Percentiles rank a stretch among this genome's conserved stretches.
These are phyloP conservation scores for Parazoanthus swiftii DNA, from an alignment of 92 coral and sea anemone species.

Conservation along the genomic window DNA sequence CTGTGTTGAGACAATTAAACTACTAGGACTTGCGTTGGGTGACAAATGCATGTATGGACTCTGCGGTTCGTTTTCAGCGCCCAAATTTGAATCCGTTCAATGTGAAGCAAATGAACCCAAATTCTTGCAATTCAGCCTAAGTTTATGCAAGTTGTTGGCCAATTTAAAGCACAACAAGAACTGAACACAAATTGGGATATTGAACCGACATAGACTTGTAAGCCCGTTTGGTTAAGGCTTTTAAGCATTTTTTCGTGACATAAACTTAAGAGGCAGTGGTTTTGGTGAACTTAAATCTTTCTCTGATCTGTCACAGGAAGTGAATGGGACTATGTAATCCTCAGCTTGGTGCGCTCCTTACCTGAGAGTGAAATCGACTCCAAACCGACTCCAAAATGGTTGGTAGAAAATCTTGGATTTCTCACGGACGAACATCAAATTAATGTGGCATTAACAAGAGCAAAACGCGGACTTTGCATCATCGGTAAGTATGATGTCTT, in stretches of 20 bases:
- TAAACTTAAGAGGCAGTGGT: background rate
- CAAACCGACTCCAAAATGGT: conserved; percentile 59
- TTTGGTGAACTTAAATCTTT: background rate
- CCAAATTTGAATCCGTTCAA: too few relatives aligned
- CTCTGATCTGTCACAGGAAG: conserved; percentile 49
- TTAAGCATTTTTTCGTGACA: background rate
- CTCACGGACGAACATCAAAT: conserved; percentile 70
- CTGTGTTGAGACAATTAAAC: too few relatives aligned
- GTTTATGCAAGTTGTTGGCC: too few relatives aligned
- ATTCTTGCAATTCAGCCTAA: too few relatives aligned
- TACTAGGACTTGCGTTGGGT: too few relatives aligned
- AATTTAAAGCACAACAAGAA: too few relatives aligned
- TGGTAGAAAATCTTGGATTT: conserved; percentile 58
- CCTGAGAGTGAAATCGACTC: conserved; percentile 61
- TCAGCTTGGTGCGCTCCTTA: conserved; percentile 70
- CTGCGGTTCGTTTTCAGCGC: too few relatives aligned
- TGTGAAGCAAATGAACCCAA: too few relatives aligned
- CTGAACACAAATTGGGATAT: too few relatives aligned
- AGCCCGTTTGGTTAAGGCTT: too few relatives aligned
- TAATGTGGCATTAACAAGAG: conserved; percentile 78
- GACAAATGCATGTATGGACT: too few relatives aligned
- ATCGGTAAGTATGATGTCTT: conserved; percentile 41
- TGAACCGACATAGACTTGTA: too few relatives aligned
- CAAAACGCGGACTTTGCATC: conserved; percentile 63
- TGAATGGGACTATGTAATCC: conserved; percentile 77